Conservation (phyloP, 2,113 vertebrate species). For the Malurus elegans region DNA sequence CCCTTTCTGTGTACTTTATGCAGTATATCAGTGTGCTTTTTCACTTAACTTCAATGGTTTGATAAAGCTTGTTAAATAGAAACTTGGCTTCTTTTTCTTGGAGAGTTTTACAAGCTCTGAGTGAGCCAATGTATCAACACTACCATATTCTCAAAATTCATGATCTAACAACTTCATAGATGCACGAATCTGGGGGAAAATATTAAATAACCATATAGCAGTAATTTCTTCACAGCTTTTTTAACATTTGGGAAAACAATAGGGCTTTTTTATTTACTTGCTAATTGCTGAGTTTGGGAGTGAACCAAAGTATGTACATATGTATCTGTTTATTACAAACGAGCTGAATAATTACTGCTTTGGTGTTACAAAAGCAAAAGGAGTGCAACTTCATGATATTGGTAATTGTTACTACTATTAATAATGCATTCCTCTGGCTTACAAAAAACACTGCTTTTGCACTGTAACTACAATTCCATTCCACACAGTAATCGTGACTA, state of each 20-base stretch:
- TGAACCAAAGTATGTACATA: not conserved
- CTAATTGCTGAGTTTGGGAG: not conserved
- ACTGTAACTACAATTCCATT: not conserved
- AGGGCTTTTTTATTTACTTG: not conserved
- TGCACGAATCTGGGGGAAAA: not conserved
- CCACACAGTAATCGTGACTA: not conserved
- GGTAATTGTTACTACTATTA: not conserved
- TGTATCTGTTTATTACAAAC: too few relatives aligned
- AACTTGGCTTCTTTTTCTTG: constrained; percentile 40
- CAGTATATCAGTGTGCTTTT: not conserved
- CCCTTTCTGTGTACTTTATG: constrained; percentile 20
- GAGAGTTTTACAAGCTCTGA: not conserved
- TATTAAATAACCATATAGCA: not conserved
- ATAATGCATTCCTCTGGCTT: not conserved
- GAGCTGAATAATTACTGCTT: not conserved
- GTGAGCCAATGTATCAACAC: not conserved
- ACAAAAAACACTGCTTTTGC: not conserved
- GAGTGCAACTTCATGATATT: not conserved
- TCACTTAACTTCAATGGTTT: constrained; percentile 29
- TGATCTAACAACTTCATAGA: not conserved
- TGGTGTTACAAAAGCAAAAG: not conserved
- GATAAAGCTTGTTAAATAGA: constrained; percentile 63
- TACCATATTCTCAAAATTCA: not conserved
- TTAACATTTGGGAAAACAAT: not conserved
- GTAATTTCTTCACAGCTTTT: not conserved